Conservation (phyloP, 2,113 vertebrate species). For the Trematocara variabile region DNA sequence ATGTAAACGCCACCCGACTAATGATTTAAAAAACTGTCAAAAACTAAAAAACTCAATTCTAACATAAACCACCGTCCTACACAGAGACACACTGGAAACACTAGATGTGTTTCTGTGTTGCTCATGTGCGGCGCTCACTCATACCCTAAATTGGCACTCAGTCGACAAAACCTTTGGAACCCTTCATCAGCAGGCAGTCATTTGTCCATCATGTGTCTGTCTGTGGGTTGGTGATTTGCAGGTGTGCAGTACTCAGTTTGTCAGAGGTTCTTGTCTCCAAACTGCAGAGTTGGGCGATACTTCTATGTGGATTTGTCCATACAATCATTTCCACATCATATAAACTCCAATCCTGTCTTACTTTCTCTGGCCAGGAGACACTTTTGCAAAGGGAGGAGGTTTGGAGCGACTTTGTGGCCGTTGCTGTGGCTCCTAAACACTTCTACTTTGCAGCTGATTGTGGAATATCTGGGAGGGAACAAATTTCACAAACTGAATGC, state of each 20-base stretch:
- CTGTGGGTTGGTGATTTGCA: not conserved
- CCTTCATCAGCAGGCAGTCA: not conserved
- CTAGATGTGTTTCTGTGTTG: not conserved
- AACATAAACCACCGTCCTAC: not conserved
- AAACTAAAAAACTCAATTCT: not conserved
- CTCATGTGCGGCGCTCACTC: not conserved
- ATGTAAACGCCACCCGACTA: not conserved
- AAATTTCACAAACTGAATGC: rapidly evolving
- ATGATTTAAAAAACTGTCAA: not conserved
- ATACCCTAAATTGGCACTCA: not conserved
- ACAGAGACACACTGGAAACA: not conserved
- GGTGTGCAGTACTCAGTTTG: not conserved
- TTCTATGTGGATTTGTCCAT: not conserved
- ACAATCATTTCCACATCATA: not conserved
- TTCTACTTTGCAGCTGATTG: not conserved
- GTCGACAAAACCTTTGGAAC: not conserved
- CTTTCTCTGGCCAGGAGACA: not conserved
- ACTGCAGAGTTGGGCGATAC: not conserved
- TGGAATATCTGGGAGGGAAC: too few relatives aligned
- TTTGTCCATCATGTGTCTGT: not conserved
- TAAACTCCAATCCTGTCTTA: not conserved
- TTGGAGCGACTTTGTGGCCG: not conserved
- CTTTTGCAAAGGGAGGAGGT: not conserved
- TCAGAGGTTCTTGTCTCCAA: not conserved
- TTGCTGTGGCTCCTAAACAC: rapidly evolving